Conservation (phyloP, 2,797 vertebrate genomes). For the Echeneis naucrates region DNA sequence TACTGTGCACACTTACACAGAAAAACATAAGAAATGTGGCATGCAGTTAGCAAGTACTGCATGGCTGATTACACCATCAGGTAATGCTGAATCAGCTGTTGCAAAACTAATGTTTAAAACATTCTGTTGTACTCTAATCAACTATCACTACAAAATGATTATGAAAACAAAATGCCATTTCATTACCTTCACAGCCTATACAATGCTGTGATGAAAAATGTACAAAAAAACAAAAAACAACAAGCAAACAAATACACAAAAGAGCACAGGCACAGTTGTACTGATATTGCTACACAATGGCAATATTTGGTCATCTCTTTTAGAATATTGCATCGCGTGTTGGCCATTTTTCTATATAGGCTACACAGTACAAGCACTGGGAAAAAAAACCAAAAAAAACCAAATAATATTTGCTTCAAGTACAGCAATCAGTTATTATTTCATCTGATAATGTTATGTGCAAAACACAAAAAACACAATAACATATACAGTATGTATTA, state of each 20-base stretch:
- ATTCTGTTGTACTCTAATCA: constrained; percentile 32
- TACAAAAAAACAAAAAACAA: constrained; percentile 31
- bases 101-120: constrained; percentile 31
- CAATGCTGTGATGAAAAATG: constrained; percentile 23
- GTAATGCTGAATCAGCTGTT: constrained; percentile 10
- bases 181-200: constrained; percentile 32
- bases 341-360: constrained; percentile 21
- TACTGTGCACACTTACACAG: constrained; percentile 10
- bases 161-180: constrained; percentile 36
- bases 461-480: constrained; percentile 57
- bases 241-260: constrained; percentile 40
- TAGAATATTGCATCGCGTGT: constrained; percentile 46
- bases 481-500: constrained; percentile 38
- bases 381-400: too few relatives aligned
- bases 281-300: constrained; percentile 54
- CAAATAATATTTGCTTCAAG: too few relatives aligned
- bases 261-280: constrained; percentile 45
- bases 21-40: constrained; percentile 8
- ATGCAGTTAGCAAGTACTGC: constrained; percentile 27
- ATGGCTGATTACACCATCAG: constrained; percentile 12
- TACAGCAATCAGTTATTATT: constrained; percentile 45
- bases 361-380: constrained; percentile 21
- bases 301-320: constrained; percentile 78
- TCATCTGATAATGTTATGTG: constrained; percentile 43
- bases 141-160: constrained; percentile 37